Percentiles rank a stretch among this genome's conserved stretches.
Conservation (phyloP, 1,140 invertebrate genomes). For the Drosophila bocqueti region DNA sequence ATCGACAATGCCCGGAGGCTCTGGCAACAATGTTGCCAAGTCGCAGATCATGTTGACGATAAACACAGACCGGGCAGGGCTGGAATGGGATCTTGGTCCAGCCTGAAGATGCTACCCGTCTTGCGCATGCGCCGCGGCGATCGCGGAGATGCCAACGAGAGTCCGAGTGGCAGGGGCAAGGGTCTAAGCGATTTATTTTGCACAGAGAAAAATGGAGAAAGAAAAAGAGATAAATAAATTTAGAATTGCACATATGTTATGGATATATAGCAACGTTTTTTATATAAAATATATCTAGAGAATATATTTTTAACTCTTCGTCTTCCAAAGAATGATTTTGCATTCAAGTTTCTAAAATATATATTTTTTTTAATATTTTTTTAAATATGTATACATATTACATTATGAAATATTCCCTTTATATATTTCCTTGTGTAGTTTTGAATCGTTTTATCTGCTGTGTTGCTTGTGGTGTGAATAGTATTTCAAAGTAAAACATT, state of each 20-base stretch:
- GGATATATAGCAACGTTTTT: neutral
- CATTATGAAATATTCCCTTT: neutral
- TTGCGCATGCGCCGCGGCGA: conserved; percentile 69
- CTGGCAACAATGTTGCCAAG: conserved; percentile 76
- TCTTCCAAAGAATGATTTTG: neutral
- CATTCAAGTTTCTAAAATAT: neutral
- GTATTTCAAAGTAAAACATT: conserved; percentile 65
- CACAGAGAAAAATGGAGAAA: neutral
- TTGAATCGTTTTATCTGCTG: neutral
- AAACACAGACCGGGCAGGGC: conserved; percentile 18
- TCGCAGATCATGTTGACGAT: conserved; percentile 67
- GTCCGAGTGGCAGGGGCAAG: conserved; percentile 8
- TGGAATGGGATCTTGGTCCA: conserved; percentile 18
- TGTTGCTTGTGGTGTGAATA: conserved; percentile 71
- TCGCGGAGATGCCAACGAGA: neutral
- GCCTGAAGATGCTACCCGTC: conserved; percentile 70
- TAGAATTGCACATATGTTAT: neutral
- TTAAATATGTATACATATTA: neutral
- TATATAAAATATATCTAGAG: neutral
- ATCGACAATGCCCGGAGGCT: conserved; percentile 60
- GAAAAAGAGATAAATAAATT: too few relatives aligned
- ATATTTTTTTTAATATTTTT: too few relatives aligned
- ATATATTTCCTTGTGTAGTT: neutral
- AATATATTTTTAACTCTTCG: neutral
- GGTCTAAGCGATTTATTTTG: neutral